These are phyloP conservation scores for Andrena minutula DNA, from an alignment of 2,888 invertebrate genomes.

Conservation along the genomic window DNA sequence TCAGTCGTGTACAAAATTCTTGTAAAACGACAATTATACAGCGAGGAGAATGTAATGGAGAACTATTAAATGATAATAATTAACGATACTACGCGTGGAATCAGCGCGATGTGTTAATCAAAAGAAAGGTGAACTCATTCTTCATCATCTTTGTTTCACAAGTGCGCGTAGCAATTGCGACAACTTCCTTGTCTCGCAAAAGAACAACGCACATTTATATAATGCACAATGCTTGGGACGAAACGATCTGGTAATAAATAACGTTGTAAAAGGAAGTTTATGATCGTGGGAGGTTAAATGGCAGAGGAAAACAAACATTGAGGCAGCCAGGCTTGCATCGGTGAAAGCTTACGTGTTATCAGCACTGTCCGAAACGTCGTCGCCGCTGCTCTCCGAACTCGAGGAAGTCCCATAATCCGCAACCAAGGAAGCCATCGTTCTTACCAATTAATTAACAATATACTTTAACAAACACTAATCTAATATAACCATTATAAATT, in stretches of 20 bases:
- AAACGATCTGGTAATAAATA: neutral
- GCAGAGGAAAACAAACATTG: slow-evolving; percentile 58
- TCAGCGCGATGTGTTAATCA: neutral
- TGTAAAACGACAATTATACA: neutral
- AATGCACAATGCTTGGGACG: neutral
- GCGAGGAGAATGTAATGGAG: neutral
- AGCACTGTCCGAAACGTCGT: slow-evolving; percentile 76
- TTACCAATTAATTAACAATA: slow-evolving; percentile 66
- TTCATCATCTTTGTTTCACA: neutral
- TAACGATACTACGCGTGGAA: neutral
- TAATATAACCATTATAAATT: slow-evolving; percentile 69
- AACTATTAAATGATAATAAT: neutral
- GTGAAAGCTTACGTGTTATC: slow-evolving; percentile 81
- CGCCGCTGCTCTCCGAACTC: slow-evolving; percentile 86
- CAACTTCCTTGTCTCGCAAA: neutral
- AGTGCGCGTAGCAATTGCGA: neutral
- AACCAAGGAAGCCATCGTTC: slow-evolving; percentile 88
- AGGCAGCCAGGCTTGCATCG: slow-evolving; percentile 35
- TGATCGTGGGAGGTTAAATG: slow-evolving; percentile 47
- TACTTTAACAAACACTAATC: slow-evolving; percentile 69
- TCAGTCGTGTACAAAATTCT: neutral
- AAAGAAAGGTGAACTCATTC: neutral
- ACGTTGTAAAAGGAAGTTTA: slow-evolving; percentile 6
- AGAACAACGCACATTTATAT: neutral
- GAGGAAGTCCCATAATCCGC: slow-evolving; percentile 89